These are phyloP conservation scores for Urocolius indicus DNA, from an alignment of 2,113 vertebrate genomes.

Conservation along the genomic window DNA sequence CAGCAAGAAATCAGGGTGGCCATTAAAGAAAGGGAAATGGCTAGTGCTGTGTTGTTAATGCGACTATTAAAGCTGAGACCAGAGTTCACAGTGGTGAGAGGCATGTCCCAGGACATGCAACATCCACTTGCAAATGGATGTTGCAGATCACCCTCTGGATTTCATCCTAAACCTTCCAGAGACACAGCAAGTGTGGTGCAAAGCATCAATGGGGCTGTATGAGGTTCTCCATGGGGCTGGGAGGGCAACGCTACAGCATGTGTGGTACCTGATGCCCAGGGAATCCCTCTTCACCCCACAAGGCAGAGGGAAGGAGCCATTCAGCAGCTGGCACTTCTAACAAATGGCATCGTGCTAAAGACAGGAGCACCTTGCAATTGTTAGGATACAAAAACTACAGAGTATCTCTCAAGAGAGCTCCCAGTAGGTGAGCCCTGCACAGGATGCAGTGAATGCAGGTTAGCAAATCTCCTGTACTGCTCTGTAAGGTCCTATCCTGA, in stretches of 20 bases:
- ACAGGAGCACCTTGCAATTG: not conserved
- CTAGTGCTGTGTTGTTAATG: not conserved
- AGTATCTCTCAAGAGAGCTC: not conserved
- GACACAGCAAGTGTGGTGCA: not conserved
- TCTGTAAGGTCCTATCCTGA: not conserved
- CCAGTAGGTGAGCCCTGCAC: not conserved
- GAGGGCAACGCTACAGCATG: not conserved
- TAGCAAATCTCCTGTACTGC: not conserved
- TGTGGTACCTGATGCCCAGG: accelerated
- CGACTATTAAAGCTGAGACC: not conserved
- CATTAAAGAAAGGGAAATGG: not conserved
- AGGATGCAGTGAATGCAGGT: not conserved
- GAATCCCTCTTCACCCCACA: not conserved
- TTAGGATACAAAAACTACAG: not conserved
- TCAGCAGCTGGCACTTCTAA: not conserved
- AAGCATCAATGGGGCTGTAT: not conserved
- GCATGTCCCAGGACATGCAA: not conserved
- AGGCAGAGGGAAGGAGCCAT: not conserved
- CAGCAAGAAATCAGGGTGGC: not conserved
- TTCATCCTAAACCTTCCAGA: not conserved
- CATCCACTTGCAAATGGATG: not conserved
- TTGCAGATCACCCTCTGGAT: not conserved
- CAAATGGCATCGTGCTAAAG: not conserved
- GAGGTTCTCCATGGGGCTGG: not conserved
- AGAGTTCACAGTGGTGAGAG: accelerated